A percentile compares a stretch with the other conserved stretches of the same genome.
phyloP scores from a whole-genome alignment of 2,113 vertebrate species.

The Felis catus region DNA sequence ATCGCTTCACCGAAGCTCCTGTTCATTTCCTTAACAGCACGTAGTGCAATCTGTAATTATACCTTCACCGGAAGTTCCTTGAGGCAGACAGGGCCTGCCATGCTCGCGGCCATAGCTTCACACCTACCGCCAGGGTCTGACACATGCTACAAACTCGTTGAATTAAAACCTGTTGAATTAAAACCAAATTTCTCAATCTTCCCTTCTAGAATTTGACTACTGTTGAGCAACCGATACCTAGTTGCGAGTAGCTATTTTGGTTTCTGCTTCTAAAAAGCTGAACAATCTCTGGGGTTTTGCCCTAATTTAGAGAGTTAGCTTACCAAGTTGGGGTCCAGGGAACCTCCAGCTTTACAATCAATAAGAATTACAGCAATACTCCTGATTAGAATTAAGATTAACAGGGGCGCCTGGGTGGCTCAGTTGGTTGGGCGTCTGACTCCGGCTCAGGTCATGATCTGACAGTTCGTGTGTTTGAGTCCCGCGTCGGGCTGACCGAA shows the following conservation, averaged over 20 bases:
- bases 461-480: no score
- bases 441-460: no score
- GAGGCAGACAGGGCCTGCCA: background rate
- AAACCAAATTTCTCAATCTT: slow-evolving; percentile 40
- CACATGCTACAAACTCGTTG: background rate
- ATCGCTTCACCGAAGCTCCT: background rate
- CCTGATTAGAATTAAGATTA: background rate
- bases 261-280: slow-evolving; percentile 73
- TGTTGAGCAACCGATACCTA: slow-evolving; percentile 64
- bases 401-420: background rate
- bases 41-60: background rate
- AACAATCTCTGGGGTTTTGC: background rate
- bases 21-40: background rate
- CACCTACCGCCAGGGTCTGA: background rate
- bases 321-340: background rate
- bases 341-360: background rate
- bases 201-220: slow-evolving; percentile 70
- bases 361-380: background rate
- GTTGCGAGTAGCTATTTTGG: slow-evolving; percentile 72
- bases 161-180: background rate
- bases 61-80: background rate
- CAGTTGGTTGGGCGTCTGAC: no score
- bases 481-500: no score
- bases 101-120: background rate
- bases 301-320: background rate